A percentile compares a stretch with the other conserved stretches of the same genome.
These are phyloP conservation scores for Macropus fuliginosus DNA, from an alignment of 2,797 vertebrate species.

Conservation along the genomic window DNA sequence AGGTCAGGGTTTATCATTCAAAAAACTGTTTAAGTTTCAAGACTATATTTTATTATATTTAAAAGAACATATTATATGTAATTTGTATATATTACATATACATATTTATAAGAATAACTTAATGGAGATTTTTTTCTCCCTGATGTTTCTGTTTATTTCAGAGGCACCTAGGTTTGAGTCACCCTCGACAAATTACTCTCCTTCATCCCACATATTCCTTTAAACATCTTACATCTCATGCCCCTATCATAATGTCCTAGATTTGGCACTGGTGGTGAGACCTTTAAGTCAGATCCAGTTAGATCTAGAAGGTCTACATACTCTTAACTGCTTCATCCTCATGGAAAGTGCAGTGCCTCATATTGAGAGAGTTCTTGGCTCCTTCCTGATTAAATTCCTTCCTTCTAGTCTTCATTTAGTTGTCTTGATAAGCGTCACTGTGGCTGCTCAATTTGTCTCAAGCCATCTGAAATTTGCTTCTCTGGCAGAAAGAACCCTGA, in stretches of 20 bases:
- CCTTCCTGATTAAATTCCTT: background rate
- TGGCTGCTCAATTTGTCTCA: background rate
- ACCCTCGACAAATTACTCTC: background rate
- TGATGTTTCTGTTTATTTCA: background rate
- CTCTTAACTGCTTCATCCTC: background rate
- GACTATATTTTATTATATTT: background rate
- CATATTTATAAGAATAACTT: background rate
- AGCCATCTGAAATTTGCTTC: background rate
- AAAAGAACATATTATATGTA: too few species aligned
- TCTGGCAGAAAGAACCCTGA: background rate
- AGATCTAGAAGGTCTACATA: background rate
- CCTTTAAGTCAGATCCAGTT: background rate
- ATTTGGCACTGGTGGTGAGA: background rate
- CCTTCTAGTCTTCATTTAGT: background rate
- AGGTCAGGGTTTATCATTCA: background rate
- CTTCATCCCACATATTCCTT: background rate
- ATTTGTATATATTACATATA: too few species aligned
- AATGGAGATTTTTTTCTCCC: background rate
- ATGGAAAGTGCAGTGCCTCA: background rate
- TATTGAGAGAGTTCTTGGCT: background rate
- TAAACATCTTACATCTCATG: background rate
- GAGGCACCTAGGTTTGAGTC: background rate
- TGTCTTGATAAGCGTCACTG: background rate
- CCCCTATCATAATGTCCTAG: background rate
- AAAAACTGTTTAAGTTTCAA: background rate